Evolutionary conservation across 2,113 vertebrate species (phyloP).

Genomic region (Epinephelus cyanopodus): DNA sequence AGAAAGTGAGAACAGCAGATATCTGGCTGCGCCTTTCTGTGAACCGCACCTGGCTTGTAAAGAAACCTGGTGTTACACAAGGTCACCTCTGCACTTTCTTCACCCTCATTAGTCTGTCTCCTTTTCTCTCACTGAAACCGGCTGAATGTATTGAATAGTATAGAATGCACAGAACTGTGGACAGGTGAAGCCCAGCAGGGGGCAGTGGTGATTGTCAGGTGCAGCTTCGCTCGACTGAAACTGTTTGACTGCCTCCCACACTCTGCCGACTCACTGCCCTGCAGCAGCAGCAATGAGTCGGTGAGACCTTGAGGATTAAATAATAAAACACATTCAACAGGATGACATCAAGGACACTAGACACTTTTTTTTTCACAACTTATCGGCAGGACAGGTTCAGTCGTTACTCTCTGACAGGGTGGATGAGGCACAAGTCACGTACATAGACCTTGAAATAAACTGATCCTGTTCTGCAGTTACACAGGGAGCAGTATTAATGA

Average conservation of each 20-base stretch:
- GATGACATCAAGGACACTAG: background rate
- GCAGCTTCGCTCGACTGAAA: constrained; percentile 4
- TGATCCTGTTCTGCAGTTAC: background rate
- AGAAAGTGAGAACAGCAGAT: constrained; percentile 5
- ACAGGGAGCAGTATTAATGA: background rate
- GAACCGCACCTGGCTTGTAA: constrained; percentile 40
- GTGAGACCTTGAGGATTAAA: constrained; percentile 38
- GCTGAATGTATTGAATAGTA: constrained; percentile 1
- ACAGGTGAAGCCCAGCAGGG: constrained; percentile 75
- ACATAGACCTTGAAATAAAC: background rate
- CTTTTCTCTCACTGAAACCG: constrained; percentile 2
- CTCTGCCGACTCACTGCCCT: background rate
- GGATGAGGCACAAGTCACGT: background rate
- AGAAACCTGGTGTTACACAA: constrained; percentile 12
- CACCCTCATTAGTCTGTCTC: constrained; percentile 32
- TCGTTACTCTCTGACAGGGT: background rate
- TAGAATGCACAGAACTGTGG: constrained; percentile 4
- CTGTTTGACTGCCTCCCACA: constrained; percentile 8
- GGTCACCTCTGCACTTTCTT: constrained; percentile 29
- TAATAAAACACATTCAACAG: constrained; percentile 10
- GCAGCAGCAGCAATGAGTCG: constrained; percentile 10
- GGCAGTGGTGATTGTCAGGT: constrained; percentile 80
- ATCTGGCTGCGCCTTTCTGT: constrained; percentile 12
- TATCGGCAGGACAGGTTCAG: too few relatives aligned
- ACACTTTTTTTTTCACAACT: constrained; percentile 22